Conservation (phyloP, 2,888 invertebrate genomes). For the Chydorus sphaericus region DNA sequence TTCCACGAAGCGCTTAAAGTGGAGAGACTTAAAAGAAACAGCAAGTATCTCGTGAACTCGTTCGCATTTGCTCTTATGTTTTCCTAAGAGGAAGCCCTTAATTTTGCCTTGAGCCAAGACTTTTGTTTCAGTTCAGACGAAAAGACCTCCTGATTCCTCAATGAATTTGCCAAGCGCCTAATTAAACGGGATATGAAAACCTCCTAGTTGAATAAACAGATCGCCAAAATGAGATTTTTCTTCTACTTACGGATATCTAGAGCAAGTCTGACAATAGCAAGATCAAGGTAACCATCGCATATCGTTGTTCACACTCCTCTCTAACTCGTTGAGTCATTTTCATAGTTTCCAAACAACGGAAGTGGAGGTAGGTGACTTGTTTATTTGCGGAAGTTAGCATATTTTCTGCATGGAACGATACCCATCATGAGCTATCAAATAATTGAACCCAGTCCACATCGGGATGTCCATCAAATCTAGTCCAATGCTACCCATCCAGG, state of each 20-base stretch:
- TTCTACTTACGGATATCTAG: no score
- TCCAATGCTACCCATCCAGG: not conserved
- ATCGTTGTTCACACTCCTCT: not conserved
- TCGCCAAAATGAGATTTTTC: not conserved
- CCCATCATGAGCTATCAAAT: not conserved
- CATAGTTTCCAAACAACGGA: conserved; percentile 2
- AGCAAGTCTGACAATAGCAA: no score
- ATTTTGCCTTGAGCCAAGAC: not conserved
- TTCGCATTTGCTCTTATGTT: not conserved
- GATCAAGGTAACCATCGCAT: not conserved
- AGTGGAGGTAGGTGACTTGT: not conserved
- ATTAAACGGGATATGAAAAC: conserved; percentile 16
- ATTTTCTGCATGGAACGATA: not conserved
- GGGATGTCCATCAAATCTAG: not conserved
- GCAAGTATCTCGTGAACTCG: not conserved
- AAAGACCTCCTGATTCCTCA: not conserved
- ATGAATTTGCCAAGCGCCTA: not conserved
- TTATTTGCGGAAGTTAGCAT: not conserved
- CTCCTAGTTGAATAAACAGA: not conserved
- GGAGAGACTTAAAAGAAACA: not conserved
- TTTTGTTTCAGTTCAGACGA: not conserved
- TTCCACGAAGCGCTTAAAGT: not conserved
- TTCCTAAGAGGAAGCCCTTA: not conserved
- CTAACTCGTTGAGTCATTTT: not conserved
- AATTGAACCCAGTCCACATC: not conserved